phyloP scores from a whole-genome alignment of 2,113 vertebrate species.

The Dicerorhinus sumatrensis region DNA sequence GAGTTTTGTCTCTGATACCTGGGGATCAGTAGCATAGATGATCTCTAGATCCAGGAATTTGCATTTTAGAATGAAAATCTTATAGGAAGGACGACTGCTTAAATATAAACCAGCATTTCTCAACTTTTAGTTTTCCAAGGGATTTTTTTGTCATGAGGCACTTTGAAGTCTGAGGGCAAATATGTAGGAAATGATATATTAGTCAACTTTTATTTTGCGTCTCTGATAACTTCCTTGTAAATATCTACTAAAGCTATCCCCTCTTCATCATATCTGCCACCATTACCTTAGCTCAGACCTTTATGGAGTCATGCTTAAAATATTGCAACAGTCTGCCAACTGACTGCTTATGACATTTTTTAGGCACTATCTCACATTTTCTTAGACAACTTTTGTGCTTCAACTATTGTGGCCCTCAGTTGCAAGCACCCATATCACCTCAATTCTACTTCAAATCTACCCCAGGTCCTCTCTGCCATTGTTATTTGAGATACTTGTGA shows the following conservation, averaged over 20 bases:
- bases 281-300: background rate
- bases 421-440: background rate
- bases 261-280: background rate
- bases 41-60: background rate
- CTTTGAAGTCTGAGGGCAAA: background rate
- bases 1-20: background rate
- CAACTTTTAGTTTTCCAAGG: background rate
- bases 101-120: background rate
- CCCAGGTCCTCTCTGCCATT: background rate
- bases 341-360: background rate
- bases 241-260: background rate
- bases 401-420: accelerated
- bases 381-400: background rate
- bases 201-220: constrained; percentile 5
- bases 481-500: background rate
- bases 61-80: background rate
- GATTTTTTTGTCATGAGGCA: background rate
- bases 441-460: accelerated
- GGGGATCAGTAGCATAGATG: background rate
- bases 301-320: background rate
- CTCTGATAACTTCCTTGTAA: background rate
- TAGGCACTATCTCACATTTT: background rate
- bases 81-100: background rate
- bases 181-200: background rate
- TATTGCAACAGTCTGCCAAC: background rate